Base-by-base conservation (phyloP, 1,140 invertebrate species). In the Drosophila kanapiae region DNA sequence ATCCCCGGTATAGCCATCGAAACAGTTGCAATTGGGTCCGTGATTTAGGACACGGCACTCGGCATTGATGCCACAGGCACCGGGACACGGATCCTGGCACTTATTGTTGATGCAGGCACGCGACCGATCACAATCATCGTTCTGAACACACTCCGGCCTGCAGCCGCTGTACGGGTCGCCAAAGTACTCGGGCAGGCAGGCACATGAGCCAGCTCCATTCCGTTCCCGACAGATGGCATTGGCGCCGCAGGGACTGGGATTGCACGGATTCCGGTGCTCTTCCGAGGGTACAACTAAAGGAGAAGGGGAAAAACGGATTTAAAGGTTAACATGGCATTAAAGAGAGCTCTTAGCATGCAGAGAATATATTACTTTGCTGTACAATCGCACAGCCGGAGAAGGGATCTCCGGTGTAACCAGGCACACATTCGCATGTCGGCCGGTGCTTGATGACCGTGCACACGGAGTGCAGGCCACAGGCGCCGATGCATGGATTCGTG, bases 371-470 rank as follows among this genome's bases (percentile, higher is more conserved):
- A 92, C 84, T 88, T 92, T 80, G 80, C 80, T 92, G 91, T 71
- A 93, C 94, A 78, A 74, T 91, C 67, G 92, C 91, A 86, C 96
- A 97, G 64, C 94, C 93, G 42, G 94, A 93, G 74, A 94, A 95
- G 18, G 97, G 96, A 94, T 98, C 96, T 51, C 97, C 97, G 63
- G 95, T 95, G 90, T 96, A 96, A 91, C 97, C 96, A 67, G 95
- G 94, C 76, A 94, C 94, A 93, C 96, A 96, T 58, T 94, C 95
- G 87, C 97, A 98, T 68, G 96, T 93, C 11, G 96, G 95, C 63
- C 94, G 94, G 88, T 97, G 97, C 91, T 96, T 97, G 45, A 96
- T 94, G n/a, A 97, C 96, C 57, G 94, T 95, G 93, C 96, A 97
- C 65, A 94, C 94, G 2, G 96, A 96, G 91, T 95, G 94, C 58